A percentile compares a stretch with the other conserved stretches of the same genome.
These are phyloP conservation scores for Tapera naevia DNA, from an alignment of 2,797 vertebrate species.

Conservation along the genomic window DNA sequence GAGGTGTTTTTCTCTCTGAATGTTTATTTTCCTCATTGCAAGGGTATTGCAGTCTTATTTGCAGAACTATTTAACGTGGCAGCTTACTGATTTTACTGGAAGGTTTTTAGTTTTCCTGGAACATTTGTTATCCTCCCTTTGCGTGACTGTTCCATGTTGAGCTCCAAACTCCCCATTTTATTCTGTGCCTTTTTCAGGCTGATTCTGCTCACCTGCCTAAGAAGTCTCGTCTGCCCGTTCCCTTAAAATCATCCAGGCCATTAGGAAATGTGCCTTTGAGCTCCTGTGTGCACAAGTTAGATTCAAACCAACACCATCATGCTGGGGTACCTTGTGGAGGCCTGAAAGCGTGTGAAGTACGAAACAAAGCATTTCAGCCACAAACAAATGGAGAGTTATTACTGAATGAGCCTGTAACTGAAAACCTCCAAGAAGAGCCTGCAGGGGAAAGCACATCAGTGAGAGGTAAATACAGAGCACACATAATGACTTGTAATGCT, in stretches of 20 bases:
- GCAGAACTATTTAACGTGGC: not conserved
- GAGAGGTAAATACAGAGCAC: constrained; percentile 55
- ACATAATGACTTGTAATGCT: not conserved
- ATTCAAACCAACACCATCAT: constrained; percentile 63
- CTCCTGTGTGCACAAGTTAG: constrained; percentile 21
- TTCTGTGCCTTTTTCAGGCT: not conserved
- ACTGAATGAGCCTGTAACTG: constrained; percentile 60
- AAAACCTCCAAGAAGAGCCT: not conserved
- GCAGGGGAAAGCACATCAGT: not conserved
- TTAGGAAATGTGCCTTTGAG: not conserved
- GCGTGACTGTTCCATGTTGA: fast-evolving
- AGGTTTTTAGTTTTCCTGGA: not conserved
- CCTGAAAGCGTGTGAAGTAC: constrained; percentile 66
- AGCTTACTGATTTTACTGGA: not conserved
- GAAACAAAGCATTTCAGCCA: constrained; percentile 56
- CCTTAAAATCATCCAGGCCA: constrained; percentile 69
- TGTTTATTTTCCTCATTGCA: not conserved
- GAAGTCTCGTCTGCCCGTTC: constrained; percentile 86
- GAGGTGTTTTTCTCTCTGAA: not conserved
- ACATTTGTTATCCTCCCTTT: not conserved
- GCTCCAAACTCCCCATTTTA: not conserved
- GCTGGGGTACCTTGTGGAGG: constrained; percentile 68
- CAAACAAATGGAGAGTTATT: constrained; percentile 73
- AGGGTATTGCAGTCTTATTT: not conserved
- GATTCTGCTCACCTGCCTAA: not conserved